Base-by-base conservation (phyloP, 2,797 vertebrate genomes). In the Microctenopoma stevenorrisi region DNA sequence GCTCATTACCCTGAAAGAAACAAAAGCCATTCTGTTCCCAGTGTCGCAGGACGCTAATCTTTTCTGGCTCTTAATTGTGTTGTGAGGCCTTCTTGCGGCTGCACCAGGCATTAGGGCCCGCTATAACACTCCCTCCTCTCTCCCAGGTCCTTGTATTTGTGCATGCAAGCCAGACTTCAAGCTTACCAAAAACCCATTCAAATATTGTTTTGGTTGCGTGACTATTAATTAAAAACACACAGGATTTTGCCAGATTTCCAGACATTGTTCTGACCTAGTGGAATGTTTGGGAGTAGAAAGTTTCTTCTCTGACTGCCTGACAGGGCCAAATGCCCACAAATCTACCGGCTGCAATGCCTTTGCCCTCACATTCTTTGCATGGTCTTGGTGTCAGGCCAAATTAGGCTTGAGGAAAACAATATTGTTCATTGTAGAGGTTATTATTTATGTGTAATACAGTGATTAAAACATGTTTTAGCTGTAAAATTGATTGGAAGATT, bases 1-100 rank as follows among this genome's bases (percentile, higher is more conserved):
- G 89, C 93, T 94, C 90, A 93, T 94, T 93, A 93, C 81, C 84
- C 83, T 11, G 76, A 13, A 74, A 78, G 77, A 91, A 92, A 95
- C 94, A 95, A 95, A 94, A 92, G 92, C 83, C 87, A 89, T 92
- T 93, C 86, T 95, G 94, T 95, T 93, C 88, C 69, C 84, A 68
- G 78, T 74, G 72, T 84, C 66, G 87, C 86, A 64, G 90, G 90
- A 94, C 82, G 47, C 84, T 95, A 94, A 95, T 94, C 93, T 93
- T 90, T 94, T 93, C 89, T 94, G 94, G 92, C 93, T 94, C 89
- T 91, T 92, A 86, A 85, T 91, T 93, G 86, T 78, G 81, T 74
- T 85, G 75, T 86, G 84, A 84, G 88, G 87, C 87, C 84, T 74
- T 52, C 81, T 65, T 85, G 54, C 44, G 56, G 74, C 65, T 72